These are phyloP conservation scores for Gymnoscopelus braueri DNA, from an alignment of 2,797 vertebrate genomes.

Conservation along the genomic window DNA sequence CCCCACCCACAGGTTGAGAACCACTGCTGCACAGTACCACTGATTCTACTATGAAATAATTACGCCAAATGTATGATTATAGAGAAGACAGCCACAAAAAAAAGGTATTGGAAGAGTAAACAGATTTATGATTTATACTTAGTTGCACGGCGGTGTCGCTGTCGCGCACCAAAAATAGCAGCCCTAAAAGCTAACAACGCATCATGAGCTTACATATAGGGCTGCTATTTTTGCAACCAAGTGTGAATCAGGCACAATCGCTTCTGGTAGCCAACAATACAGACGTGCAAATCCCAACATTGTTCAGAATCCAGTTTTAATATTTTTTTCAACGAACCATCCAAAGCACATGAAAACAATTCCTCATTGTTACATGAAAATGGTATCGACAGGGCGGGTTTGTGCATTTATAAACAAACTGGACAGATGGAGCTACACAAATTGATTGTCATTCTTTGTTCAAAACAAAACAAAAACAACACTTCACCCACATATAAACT, in stretches of 20 bases:
- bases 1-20: no score
- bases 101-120: conserved; percentile 36
- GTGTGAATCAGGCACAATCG: not conserved
- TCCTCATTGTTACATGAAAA: conserved; percentile 71
- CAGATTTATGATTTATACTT: no score
- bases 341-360: conserved; percentile 82
- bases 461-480: conserved; percentile 42
- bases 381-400: conserved; percentile 63
- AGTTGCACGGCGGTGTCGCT: no score
- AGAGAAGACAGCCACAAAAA: conserved; percentile 51
- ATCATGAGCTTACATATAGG: no score
- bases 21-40: no score
- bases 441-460: conserved; percentile 60
- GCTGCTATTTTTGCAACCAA: no score
- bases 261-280: conserved; percentile 74
- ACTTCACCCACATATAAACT: conserved; percentile 73
- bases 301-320: conserved; percentile 87
- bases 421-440: conserved; percentile 67
- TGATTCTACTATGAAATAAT: conserved; percentile 46
- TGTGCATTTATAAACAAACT: conserved; percentile 70
- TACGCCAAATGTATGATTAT: conserved; percentile 38
- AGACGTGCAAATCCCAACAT: conserved; percentile 83
- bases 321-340: conserved; percentile 78
- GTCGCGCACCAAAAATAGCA: no score
- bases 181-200: no score